phyloP scores from a whole-genome alignment of 2,113 vertebrate genomes.

The Furnarius figulus region DNA sequence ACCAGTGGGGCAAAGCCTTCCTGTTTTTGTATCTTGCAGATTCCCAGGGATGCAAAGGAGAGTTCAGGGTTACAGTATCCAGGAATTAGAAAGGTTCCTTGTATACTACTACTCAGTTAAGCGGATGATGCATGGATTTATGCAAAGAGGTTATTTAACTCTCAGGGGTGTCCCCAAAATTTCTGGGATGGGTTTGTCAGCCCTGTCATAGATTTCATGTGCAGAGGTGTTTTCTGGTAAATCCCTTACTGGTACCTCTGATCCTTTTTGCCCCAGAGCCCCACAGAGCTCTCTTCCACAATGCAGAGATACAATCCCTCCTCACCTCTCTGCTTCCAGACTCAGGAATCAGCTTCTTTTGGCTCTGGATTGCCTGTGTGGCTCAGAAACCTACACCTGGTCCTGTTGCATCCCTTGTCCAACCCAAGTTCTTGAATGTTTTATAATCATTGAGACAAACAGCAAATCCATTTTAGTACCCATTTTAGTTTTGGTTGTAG shows the following conservation, averaged over 20 bases:
- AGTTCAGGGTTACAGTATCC: not conserved
- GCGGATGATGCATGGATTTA: not conserved
- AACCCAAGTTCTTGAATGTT: not conserved
- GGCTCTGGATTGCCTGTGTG: not conserved
- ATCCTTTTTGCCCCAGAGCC: not conserved
- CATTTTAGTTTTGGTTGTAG: not conserved
- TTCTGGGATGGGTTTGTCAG: not conserved
- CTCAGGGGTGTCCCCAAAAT: not conserved
- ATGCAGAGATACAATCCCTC: not conserved
- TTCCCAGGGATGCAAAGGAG: not conserved
- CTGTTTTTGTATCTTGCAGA: not conserved
- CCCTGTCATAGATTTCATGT: not conserved
- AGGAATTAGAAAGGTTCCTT: not conserved
- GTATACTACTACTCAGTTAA: not conserved
- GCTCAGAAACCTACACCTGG: not conserved
- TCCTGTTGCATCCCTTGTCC: not conserved
- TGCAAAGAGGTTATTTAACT: not conserved
- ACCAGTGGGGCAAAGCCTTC: not conserved
- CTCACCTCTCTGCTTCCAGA: not conserved
- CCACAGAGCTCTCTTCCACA: not conserved
- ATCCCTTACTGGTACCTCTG: not conserved
- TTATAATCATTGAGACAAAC: not conserved
- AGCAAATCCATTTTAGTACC: accelerated
- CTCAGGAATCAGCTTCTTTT: not conserved
- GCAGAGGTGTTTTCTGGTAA: not conserved